Conservation (phyloP, 1,140 invertebrate species). For the Hesperophylax magnus region DNA sequence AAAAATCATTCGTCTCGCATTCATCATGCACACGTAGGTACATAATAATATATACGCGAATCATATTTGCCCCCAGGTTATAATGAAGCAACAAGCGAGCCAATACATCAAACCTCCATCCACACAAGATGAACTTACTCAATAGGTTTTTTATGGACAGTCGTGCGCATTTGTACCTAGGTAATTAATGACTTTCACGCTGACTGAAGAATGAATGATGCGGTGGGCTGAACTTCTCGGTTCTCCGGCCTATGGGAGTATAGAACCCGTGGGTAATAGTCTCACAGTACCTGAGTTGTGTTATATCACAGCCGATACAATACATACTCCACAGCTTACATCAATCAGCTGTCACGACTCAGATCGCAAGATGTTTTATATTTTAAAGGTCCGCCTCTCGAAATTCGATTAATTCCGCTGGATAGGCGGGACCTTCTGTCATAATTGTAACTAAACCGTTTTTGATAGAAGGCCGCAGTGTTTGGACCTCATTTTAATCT, state of each 20-base stretch:
- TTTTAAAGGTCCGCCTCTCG: constrained; percentile 2
- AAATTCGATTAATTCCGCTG: not conserved
- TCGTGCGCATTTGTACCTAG: constrained; percentile 4
- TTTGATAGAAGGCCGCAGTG: not conserved
- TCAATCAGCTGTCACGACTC: constrained; percentile 33
- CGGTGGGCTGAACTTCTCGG: constrained; percentile 10
- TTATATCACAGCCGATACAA: constrained; percentile 15
- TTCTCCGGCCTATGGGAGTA: constrained; percentile 13
- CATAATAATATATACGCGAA: not conserved
- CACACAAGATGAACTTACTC: not conserved
- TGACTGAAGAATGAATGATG: constrained; percentile 14
- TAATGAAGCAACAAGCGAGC: not conserved
- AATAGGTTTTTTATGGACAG: constrained; percentile 12
- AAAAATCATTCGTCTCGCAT: not conserved
- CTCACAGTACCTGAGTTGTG: not conserved
- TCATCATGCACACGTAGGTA: not conserved
- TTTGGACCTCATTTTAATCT: not conserved
- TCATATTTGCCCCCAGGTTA: not conserved
- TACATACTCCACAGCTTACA: constrained; percentile 19
- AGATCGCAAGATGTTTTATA: not conserved
- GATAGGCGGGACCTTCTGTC: not conserved
- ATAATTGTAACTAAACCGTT: constrained; percentile 9
- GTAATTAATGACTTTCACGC: constrained; percentile 30
- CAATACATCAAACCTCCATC: no score
- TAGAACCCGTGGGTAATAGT: not conserved